phyloP scores from a whole-genome alignment of 2,888 invertebrate genomes.

The Lochmaea crataegi region DNA sequence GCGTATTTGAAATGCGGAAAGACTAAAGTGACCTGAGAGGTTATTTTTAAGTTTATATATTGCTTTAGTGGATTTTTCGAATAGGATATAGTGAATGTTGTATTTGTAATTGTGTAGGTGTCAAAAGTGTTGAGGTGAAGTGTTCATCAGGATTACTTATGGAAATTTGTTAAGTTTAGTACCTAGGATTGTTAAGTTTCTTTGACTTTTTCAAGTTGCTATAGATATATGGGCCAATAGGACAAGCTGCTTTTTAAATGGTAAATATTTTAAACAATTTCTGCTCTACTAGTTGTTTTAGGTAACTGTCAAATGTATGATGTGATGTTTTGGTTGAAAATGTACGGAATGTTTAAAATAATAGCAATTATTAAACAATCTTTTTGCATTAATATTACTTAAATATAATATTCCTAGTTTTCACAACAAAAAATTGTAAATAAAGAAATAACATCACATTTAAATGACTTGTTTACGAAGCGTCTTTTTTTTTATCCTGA shows the following conservation, averaged over 20 bases:
- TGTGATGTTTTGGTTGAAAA: no score
- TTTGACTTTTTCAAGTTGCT: conserved; percentile 4
- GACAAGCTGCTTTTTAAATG: conserved; percentile 25
- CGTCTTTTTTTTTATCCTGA: no score
- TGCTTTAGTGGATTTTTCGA: conserved; percentile 30
- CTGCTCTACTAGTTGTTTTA: not conserved
- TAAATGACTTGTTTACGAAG: no score
- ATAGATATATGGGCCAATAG: conserved; percentile 4
- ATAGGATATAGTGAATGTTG: conserved; percentile 31
- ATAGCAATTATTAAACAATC: no score
- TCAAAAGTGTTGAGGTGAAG: conserved; percentile 22
- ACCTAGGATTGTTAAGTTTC: not conserved
- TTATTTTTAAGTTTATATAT: conserved; percentile 31
- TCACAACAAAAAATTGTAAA: no score
- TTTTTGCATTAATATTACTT: no score
- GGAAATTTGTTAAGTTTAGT: conserved; percentile 5
- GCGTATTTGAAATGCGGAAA: conserved; percentile 37
- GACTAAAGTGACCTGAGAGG: conserved; percentile 22
- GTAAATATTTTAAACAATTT: conserved; percentile 16
- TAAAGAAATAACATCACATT: no score
- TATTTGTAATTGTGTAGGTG: conserved; percentile 38
- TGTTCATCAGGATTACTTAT: conserved; percentile 6
- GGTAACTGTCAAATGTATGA: no score
- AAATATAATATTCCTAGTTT: no score
- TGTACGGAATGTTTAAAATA: no score